These are phyloP conservation scores for Cryptus armator DNA, from an alignment of 2,888 invertebrate species.

Conservation along the genomic window DNA sequence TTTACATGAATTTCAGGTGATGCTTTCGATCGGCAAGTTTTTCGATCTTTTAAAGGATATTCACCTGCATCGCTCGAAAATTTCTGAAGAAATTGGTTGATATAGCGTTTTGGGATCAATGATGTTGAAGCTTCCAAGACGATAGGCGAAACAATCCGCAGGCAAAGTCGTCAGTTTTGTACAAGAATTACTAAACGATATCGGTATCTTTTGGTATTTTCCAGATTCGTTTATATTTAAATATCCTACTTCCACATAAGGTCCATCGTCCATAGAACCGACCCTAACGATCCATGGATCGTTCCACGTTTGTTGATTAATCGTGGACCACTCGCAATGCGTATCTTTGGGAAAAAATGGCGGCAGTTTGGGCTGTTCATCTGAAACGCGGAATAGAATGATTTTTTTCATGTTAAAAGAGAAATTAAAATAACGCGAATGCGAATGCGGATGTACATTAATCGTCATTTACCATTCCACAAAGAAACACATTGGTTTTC, in stretches of 20 bases:
- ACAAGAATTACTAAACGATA: not conserved
- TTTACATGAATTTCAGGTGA: not conserved
- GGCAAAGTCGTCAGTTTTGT: conserved; percentile 47
- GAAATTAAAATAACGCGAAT: not conserved
- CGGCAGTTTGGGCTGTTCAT: no score
- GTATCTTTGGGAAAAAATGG: no score
- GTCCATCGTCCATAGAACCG: not conserved
- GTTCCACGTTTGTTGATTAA: not conserved
- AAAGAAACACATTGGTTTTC: not conserved
- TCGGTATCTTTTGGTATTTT: not conserved
- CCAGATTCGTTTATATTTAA: no score
- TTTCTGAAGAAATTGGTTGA: not conserved
- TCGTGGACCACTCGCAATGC: not conserved
- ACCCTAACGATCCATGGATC: not conserved
- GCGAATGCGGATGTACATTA: not conserved
- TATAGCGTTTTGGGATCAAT: conserved; percentile 70
- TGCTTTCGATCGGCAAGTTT: not conserved
- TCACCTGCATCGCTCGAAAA: not conserved
- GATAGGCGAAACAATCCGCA: conserved; percentile 51
- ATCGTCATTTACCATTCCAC: no score
- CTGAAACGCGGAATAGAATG: not conserved
- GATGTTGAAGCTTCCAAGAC: conserved; percentile 73
- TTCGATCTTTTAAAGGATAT: not conserved
- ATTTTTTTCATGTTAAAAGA: not conserved
- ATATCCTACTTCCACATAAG: not conserved